phyloP scores from a whole-genome alignment of 2,888 invertebrate genomes.

The Drosophila prostipennis region DNA sequence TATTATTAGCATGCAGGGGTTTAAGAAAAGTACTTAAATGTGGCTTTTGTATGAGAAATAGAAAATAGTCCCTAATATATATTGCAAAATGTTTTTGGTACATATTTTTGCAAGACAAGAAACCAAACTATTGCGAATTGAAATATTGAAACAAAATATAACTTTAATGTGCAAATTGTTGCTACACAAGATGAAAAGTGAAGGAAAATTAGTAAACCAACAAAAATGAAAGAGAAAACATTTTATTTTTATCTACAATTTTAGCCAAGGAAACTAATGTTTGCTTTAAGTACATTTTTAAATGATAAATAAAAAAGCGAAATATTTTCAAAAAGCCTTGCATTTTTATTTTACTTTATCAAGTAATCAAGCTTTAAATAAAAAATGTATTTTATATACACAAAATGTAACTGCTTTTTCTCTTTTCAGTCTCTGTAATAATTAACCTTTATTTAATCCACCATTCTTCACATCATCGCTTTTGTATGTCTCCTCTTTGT shows the following conservation, averaged over 20 bases:
- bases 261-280: constrained; percentile 16
- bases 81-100: constrained; percentile 4
- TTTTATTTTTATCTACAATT: constrained; percentile 41
- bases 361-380: neutral
- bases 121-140: constrained; percentile 7
- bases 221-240: constrained; percentile 4
- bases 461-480: constrained; percentile 4
- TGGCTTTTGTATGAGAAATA: constrained; percentile 14
- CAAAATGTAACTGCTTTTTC: neutral
- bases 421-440: neutral
- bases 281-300: constrained; percentile 29
- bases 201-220: constrained; percentile 10
- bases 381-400: no score
- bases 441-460: constrained; percentile 8
- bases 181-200: constrained; percentile 11
- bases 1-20: constrained; percentile 10
- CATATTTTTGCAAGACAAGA: constrained; percentile 26
- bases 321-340: constrained; percentile 8
- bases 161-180: constrained; percentile 32
- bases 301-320: constrained; percentile 32
- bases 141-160: constrained; percentile 8
- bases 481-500: constrained; percentile 10
- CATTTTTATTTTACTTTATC: neutral
- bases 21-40: constrained; percentile 9
- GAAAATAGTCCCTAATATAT: constrained; percentile 2